These are phyloP conservation scores for Agelas oroides DNA, from an alignment of 37 sponge, comb jelly and placozoan species.

Conservation along the genomic window DNA sequence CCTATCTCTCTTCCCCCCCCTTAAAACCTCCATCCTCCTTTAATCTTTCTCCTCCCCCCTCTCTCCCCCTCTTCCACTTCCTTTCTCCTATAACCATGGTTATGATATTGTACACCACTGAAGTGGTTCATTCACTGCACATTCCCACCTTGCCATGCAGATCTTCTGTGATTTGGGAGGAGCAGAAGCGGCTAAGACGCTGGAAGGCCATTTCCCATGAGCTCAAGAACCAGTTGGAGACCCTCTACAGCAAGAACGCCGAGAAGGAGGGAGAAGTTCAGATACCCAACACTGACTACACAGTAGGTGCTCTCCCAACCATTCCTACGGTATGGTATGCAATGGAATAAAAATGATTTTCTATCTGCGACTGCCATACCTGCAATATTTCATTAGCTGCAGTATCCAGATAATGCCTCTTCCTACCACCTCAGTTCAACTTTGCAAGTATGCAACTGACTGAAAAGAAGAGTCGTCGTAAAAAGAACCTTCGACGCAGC, in stretches of 20 bases:
- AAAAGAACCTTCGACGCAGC: conserved; percentile 40
- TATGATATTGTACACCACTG: too few species aligned
- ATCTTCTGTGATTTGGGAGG: conserved; percentile 66
- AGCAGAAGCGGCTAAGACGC: conserved; percentile 27
- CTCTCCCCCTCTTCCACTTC: neutral
- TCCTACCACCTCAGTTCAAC: neutral
- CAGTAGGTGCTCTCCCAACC: neutral
- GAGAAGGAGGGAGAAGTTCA: neutral
- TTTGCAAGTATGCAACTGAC: neutral
- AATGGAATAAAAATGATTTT: too few species aligned
- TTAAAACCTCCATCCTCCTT: too few species aligned
- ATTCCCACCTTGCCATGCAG: conserved; percentile 4
- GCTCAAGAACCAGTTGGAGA: conserved; percentile 43
- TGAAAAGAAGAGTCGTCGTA: neutral
- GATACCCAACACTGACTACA: conserved; percentile 12
- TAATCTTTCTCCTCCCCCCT: neutral
- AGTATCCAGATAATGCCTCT: too few species aligned
- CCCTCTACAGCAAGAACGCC: neutral
- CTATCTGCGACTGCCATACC: too few species aligned
- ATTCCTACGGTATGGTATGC: too few species aligned
- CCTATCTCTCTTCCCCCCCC: neutral
- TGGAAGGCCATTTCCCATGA: conserved; percentile 52
- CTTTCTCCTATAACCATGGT: too few species aligned
- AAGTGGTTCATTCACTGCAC: neutral
- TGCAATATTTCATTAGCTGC: too few species aligned